phyloP scores from a whole-genome alignment of 2,797 vertebrate genomes.

The Aeoliscus strigatus region DNA sequence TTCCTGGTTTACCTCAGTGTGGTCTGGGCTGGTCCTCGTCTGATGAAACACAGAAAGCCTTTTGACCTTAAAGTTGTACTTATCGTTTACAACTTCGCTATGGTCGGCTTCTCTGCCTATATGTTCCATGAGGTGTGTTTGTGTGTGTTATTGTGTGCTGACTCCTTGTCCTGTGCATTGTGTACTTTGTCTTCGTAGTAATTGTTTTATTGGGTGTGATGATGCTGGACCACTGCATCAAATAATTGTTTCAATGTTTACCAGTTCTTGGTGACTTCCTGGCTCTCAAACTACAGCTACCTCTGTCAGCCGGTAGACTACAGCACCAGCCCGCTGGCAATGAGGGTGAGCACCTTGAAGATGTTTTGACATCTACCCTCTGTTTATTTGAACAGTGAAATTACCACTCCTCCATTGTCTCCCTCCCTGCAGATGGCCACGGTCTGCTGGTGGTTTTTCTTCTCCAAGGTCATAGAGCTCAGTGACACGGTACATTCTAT shows the following conservation, averaged over 20 bases:
- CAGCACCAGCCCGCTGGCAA: slow-evolving; percentile 62
- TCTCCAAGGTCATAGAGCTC: slow-evolving; percentile 77
- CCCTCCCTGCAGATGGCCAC: slow-evolving; percentile 79
- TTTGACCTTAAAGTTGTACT: slow-evolving; percentile 64
- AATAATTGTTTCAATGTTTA: slow-evolving; percentile 15
- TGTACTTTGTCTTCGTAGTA: neutral
- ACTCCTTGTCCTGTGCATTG: too few species aligned
- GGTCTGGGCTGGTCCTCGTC: slow-evolving; percentile 59
- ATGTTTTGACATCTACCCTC: neutral
- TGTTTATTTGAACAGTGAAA: neutral
- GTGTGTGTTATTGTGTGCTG: neutral
- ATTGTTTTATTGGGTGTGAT: neutral
- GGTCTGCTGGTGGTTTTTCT: slow-evolving; percentile 81
- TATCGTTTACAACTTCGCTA: slow-evolving; percentile 64
- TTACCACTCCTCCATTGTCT: neutral
- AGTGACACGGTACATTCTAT: slow-evolving; percentile 62
- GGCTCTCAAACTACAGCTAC: slow-evolving; percentile 73
- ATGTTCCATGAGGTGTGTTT: slow-evolving; percentile 75
- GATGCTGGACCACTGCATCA: neutral
- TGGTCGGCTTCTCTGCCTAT: slow-evolving; percentile 69
- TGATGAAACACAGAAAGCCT: slow-evolving; percentile 43
- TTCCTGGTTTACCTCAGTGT: slow-evolving; percentile 65
- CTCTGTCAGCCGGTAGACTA: slow-evolving; percentile 78
- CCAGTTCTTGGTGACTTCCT: slow-evolving; percentile 74
- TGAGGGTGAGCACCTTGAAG: slow-evolving; percentile 60